Base-by-base conservation (phyloP, 1,140 invertebrate genomes). In the Scaptomyza montana region DNA sequence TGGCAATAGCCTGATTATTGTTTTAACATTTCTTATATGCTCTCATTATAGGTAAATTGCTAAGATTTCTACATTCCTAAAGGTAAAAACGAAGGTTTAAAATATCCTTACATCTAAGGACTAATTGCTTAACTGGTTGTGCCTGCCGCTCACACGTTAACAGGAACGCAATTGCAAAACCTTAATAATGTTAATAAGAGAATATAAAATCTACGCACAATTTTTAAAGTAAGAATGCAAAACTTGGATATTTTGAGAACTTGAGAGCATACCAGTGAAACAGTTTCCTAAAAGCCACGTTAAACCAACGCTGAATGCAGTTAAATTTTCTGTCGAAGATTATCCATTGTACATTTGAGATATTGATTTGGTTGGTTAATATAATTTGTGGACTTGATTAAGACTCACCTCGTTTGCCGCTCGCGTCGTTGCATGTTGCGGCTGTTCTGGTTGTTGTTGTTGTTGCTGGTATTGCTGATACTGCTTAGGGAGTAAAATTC, bases 391-490 rank as follows among this genome's bases (percentile, higher is more conserved):
- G 3, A 13, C 5, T 61, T 9, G n/a, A n/a, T 36, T 43, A 45
- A 12, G 25, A 82, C 86, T 90, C 65, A 90, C 86, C 86, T 90
- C 45, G 86, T 65, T 80, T 90, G 86, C 61, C 86, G 78, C 64
- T 90, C 86, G 45, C 86, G 80, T 75, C 86, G 76, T 70, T 90
- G 86, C 86, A 90, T 82, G 12, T 68, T 47, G 66, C 33, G 53
- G n/a, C 47, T 67, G 59, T 80, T 45, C 28, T 1, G 33, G 33
- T 60, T 49, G 47, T 57, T 50, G 43, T 60, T 25, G 43, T 36
- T 41, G 45, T 57, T 25, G 21, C 21, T 74, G 50, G 49, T 80
- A 45, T 46, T 67, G 21, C 9, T 61, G 49, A 16, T 36, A 25
- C 43, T 46, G 43, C 3, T 57, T 46, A 50, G 16, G 39, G 39